Conservation (phyloP, 2,797 vertebrate genomes). For the Podargus strigoides region DNA sequence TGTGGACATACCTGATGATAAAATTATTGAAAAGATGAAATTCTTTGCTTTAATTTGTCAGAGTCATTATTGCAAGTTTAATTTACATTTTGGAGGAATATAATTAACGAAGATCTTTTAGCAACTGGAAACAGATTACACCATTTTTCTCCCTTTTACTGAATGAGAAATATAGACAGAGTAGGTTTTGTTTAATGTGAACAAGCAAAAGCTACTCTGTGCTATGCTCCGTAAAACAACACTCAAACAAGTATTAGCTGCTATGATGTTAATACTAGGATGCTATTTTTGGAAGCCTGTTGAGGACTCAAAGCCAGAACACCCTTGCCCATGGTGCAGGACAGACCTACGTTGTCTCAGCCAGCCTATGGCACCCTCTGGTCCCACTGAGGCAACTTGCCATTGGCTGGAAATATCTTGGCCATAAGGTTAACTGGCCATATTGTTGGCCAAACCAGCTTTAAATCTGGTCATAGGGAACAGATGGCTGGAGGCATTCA, state of each 20-base stretch:
- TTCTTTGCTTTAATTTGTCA: conserved; percentile 62
- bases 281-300: neutral
- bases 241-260: neutral
- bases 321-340: neutral
- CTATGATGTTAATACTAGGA: neutral
- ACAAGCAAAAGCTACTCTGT: neutral
- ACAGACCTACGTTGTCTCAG: accelerated
- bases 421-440: neutral
- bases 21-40: conserved; percentile 67
- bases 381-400: neutral
- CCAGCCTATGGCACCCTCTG: neutral
- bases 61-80: conserved; percentile 55
- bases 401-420: neutral
- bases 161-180: neutral
- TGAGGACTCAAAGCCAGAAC: neutral
- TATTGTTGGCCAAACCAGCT: neutral
- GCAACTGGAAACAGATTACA: conserved; percentile 43
- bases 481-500: conserved; percentile 13
- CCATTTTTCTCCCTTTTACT: conserved; percentile 19
- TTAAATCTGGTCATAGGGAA: conserved; percentile 16
- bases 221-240: neutral
- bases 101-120: conserved; percentile 62
- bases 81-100: conserved; percentile 65
- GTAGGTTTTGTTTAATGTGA: neutral
- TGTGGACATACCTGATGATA: conserved; percentile 52